phyloP scores from a whole-genome alignment of 2,113 vertebrate genomes.

The Hippolais icterina region DNA sequence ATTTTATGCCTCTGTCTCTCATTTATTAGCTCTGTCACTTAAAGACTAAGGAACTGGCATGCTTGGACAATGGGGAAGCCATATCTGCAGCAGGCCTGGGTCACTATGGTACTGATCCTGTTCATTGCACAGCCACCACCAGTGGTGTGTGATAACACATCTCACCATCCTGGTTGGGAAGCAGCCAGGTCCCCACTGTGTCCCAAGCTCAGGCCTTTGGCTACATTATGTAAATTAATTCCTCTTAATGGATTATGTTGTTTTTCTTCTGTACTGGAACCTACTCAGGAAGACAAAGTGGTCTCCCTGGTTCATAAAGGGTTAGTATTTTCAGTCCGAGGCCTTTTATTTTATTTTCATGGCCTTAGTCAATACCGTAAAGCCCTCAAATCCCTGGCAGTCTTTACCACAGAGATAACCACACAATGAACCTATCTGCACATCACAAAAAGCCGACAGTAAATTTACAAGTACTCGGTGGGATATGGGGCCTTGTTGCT shows the following conservation, averaged over 20 bases:
- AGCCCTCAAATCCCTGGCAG: neutral
- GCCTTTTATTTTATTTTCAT: neutral
- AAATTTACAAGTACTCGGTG: neutral
- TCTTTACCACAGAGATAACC: neutral
- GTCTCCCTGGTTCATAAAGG: neutral
- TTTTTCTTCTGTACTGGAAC: neutral
- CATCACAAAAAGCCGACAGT: neutral
- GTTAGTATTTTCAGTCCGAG: neutral
- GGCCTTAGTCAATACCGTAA: neutral
- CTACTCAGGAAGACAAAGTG: neutral
- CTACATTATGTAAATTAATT: fast-evolving
- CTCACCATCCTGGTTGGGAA: fast-evolving
- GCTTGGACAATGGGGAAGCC: fast-evolving
- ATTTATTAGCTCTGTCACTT: too few species aligned
- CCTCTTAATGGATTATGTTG: fast-evolving
- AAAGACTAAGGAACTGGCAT: fast-evolving
- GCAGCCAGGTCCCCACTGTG: fast-evolving
- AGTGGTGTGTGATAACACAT: too few species aligned
- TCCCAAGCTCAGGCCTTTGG: neutral
- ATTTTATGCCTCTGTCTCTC: neutral
- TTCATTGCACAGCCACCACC: fast-evolving
- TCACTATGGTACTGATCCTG: fast-evolving
- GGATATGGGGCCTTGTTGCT: neutral
- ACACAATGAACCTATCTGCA: neutral
- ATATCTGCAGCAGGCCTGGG: neutral